These are phyloP conservation scores for Heliconius ismenius DNA, from an alignment of 2,888 invertebrate species.

Conservation along the genomic window DNA sequence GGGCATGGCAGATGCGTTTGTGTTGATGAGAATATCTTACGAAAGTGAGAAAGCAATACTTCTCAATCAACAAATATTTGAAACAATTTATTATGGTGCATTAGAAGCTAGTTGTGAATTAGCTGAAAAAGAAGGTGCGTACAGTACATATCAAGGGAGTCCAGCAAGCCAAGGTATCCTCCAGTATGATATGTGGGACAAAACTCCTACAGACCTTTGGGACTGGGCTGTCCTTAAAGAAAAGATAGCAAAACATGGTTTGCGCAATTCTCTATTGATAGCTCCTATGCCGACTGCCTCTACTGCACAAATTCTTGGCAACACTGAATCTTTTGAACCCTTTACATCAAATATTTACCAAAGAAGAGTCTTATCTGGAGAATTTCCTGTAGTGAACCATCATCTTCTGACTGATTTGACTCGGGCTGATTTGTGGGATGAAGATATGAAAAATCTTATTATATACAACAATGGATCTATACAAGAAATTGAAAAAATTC, in stretches of 20 bases:
- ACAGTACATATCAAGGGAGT: constrained; percentile 94
- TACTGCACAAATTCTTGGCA: constrained; percentile 99
- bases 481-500: constrained; percentile 92
- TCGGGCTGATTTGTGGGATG: constrained; percentile 94
- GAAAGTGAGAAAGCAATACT: constrained; percentile 92
- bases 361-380: constrained; percentile 95
- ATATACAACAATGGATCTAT: constrained; percentile 96
- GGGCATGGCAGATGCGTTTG: constrained; percentile 98
- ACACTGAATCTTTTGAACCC: constrained; percentile 98
- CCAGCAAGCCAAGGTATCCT: constrained; percentile 97
- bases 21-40: constrained; percentile 95
- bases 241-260: constrained; percentile 93
- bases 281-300: constrained; percentile 99
- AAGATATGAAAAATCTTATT: constrained; percentile 96
- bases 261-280: constrained; percentile 95
- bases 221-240: constrained; percentile 92
- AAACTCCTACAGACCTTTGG: constrained; percentile 92
- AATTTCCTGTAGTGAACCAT: constrained; percentile 97
- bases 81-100: constrained; percentile 98
- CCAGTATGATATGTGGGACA: constrained; percentile 99
- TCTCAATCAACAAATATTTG: constrained; percentile 97
- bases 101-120: constrained; percentile 97
- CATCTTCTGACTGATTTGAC: constrained; percentile 96
- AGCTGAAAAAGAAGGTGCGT: constrained; percentile 91
- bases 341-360: constrained; percentile 99